phyloP scores from a whole-genome alignment of 2,113 vertebrate genomes.

The Balaeniceps rex region DNA sequence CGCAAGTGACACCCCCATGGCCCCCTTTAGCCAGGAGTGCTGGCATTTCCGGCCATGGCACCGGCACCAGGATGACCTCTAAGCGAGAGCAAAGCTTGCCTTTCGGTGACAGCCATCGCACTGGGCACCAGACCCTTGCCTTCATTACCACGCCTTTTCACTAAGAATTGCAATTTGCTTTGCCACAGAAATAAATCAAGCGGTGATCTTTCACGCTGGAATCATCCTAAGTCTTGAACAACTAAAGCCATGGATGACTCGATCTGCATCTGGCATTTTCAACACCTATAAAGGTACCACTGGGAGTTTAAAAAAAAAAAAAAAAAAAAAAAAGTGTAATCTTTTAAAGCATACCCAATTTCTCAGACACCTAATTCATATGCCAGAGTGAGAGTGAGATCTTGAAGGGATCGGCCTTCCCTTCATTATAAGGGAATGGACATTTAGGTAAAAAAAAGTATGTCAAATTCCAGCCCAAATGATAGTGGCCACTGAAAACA shows the following conservation, averaged over 20 bases:
- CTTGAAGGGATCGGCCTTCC: neutral
- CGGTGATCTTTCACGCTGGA: neutral
- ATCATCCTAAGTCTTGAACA: neutral
- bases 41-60: rapidly evolving
- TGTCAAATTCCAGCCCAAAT: neutral
- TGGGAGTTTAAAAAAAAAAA: neutral
- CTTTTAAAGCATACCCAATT: neutral
- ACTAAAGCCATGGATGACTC: neutral
- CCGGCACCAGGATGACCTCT: neutral
- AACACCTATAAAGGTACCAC: neutral
- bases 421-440: neutral
- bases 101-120: rapidly evolving
- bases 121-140: rapidly evolving
- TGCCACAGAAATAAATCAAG: neutral
- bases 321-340: neutral
- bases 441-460: neutral
- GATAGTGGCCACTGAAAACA: neutral
- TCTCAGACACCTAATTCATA: neutral
- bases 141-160: neutral
- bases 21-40: neutral
- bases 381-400: neutral
- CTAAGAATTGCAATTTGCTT: neutral
- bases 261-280: neutral
- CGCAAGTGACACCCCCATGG: rapidly evolving
- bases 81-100: neutral